Evolutionary conservation across 2,113 vertebrate genomes (phyloP).

Genomic region (Ptyas mucosa): DNA sequence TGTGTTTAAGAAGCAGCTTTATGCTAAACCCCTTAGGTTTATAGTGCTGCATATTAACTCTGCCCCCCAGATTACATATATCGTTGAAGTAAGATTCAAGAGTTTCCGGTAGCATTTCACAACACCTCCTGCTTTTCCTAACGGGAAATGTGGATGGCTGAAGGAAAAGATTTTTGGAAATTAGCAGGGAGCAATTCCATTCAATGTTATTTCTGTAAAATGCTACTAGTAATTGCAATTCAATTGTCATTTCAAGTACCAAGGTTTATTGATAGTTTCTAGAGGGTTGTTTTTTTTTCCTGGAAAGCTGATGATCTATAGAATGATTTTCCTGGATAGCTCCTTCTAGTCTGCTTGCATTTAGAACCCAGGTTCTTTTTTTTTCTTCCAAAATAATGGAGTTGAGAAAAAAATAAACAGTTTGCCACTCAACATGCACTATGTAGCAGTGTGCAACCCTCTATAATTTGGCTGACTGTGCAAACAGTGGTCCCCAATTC

Average conservation of each 20-base stretch:
- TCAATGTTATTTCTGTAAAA: accelerated
- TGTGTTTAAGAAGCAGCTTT: conserved; percentile 74
- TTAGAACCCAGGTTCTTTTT: conserved; percentile 54
- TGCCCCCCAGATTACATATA: conserved; percentile 18
- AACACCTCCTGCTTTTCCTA: neutral
- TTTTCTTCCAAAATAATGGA: conserved; percentile 47
- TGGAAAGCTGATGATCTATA: conserved; percentile 43
- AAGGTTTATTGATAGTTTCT: conserved; percentile 26
- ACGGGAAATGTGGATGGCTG: neutral
- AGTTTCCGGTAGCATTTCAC: conserved; percentile 43
- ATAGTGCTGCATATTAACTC: conserved; percentile 42
- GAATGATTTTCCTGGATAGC: conserved; percentile 37
- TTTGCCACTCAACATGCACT: conserved; percentile 61
- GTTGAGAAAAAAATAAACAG: conserved; percentile 28
- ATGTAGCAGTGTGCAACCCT: conserved; percentile 46
- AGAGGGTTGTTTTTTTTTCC: neutral
- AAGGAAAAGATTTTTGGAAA: conserved; percentile 15
- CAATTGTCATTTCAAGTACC: conserved; percentile 12
- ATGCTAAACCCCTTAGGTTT: conserved; percentile 23
- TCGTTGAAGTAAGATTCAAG: conserved; percentile 33
- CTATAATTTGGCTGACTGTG: conserved; percentile 46
- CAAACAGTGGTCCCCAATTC: conserved; percentile 77
- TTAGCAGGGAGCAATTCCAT: neutral
- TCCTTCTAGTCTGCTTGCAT: conserved; percentile 40
- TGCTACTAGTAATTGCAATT: neutral